Evolutionary conservation across 1,140 invertebrate genomes (phyloP), one percentile per base, ranked within the genome.

Genomic region (Prorops nasuta): DNA sequence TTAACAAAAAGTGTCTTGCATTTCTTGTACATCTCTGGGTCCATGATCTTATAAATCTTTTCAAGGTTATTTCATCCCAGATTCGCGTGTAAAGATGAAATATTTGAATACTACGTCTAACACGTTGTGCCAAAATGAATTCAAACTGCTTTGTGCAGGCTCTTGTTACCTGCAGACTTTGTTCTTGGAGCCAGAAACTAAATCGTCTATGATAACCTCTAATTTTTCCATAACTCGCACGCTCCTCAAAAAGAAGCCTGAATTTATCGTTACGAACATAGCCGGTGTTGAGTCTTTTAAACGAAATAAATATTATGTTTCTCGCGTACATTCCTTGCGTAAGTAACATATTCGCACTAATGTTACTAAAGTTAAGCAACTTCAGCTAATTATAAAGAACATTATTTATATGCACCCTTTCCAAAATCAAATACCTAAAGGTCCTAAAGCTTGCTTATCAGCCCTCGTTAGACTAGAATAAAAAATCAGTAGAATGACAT

Each of bases 91-190:
- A 86, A 8, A 86, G 71, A 28, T 76, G 77, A 52, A 85, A 77
- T 58, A 86, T 76, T 54, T 86, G 84, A 53, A 85, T 77, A 14
- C 80, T 77, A 28, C 83, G 76, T 34, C 82, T 69, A 1, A 86
- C 64, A 12, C 81, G 74, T 58, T 86, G 83, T 3, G 83, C 84
- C 16, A 83, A 54, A 3, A 86, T 80, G 51, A 80, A 86, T 68
- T 86, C 83, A 56, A 82, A 84, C 54, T 86, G 84, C 55, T 72
- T 75, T 4, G 74, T 70, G 75, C 84, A 86, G 35, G 75, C 63
- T 54, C 74, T 74, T 2, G 61, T 51, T 0, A 75, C 49, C 24
- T 68, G 60, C 12, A 63, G 22, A 20, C 65, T 47, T 3, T 74
- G 68, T 20, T 72, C 53, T 31, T 58, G 58, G 4, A 76, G 45